Evolutionary conservation across 1,140 invertebrate species (phyloP).

Genomic region (Drosophila eugracilis): DNA sequence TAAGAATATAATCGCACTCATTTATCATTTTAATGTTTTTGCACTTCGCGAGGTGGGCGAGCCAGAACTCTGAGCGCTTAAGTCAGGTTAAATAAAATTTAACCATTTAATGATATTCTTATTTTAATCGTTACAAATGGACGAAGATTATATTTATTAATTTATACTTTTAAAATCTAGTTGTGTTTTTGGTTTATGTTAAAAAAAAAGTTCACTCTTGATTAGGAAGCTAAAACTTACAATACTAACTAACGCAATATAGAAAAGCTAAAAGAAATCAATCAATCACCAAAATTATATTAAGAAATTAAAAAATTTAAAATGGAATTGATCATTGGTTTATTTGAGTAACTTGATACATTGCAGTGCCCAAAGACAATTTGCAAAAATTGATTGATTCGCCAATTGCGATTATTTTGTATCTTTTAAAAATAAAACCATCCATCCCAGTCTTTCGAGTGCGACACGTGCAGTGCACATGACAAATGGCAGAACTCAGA

Average conservation of each 20-base stretch:
- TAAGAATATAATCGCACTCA: constrained; percentile 74
- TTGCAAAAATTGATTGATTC: constrained; percentile 68
- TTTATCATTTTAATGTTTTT: constrained; percentile 76
- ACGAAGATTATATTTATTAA: not conserved
- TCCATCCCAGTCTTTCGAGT: constrained; percentile 16
- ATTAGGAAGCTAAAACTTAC: no score
- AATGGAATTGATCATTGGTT: not conserved
- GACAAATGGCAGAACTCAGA: constrained; percentile 61
- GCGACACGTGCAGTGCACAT: constrained; percentile 52
- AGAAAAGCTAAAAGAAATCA: not conserved
- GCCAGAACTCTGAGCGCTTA: constrained; percentile 14
- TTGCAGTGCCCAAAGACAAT: constrained; percentile 5
- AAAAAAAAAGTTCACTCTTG: not conserved
- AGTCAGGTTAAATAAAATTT: constrained; percentile 16
- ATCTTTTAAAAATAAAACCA: constrained; percentile 55
- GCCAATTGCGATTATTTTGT: constrained; percentile 15
- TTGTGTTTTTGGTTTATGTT: not conserved
- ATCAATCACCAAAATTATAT: not conserved
- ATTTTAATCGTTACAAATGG: no score
- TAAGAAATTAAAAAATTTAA: not conserved
- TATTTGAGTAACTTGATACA: constrained; percentile 11
- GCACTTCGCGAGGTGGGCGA: constrained; percentile 14
- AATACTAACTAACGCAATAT: no score
- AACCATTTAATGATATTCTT: constrained; percentile 23
- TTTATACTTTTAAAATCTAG: not conserved